A percentile compares a stretch with the other conserved stretches of the same genome.
Conservation (phyloP, 23 tunicate species). For the Clavelina lepadiformis region DNA sequence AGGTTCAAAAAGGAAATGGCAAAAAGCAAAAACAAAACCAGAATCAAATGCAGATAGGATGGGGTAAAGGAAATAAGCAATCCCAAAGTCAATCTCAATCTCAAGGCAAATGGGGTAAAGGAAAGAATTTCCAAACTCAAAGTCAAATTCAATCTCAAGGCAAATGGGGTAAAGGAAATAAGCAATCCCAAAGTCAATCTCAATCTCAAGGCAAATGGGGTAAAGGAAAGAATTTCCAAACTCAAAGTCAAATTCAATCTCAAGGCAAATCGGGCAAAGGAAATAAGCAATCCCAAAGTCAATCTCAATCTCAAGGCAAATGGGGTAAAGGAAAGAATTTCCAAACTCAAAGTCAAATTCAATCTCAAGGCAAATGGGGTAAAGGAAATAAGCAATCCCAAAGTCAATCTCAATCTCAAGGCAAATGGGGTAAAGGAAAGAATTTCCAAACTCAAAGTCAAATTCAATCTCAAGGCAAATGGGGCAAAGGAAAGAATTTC, state of each 20-base stretch:
- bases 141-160: slow-evolving; percentile 5
- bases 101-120: slow-evolving; percentile 12
- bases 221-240: slow-evolving; percentile 14
- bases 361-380: slow-evolving; percentile 12
- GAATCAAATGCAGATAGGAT: slow-evolving; percentile 13
- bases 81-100: slow-evolving; percentile 9
- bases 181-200: slow-evolving; percentile 15
- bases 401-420: slow-evolving; percentile 19
- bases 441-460: slow-evolving; percentile 2
- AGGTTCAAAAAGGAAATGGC: slow-evolving; percentile 4
- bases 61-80: slow-evolving; percentile 10
- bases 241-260: slow-evolving; percentile 20
- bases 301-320: slow-evolving; percentile 6
- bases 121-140: slow-evolving; percentile 7
- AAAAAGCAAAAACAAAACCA: slow-evolving; percentile 7
- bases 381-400: slow-evolving; percentile 17
- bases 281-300: slow-evolving; percentile 25
- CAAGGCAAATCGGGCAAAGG: slow-evolving; percentile 4
- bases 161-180: background rate
- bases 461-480: background rate
- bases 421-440: background rate
- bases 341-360: slow-evolving; percentile 14
- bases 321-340: slow-evolving; percentile 2
- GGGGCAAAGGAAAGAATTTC: background rate
- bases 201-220: slow-evolving; percentile 24